Evolutionary conservation across 2,797 vertebrate genomes (phyloP), one percentile per base, ranked within the genome.

Genomic region (Tadarida brasiliensis): DNA sequence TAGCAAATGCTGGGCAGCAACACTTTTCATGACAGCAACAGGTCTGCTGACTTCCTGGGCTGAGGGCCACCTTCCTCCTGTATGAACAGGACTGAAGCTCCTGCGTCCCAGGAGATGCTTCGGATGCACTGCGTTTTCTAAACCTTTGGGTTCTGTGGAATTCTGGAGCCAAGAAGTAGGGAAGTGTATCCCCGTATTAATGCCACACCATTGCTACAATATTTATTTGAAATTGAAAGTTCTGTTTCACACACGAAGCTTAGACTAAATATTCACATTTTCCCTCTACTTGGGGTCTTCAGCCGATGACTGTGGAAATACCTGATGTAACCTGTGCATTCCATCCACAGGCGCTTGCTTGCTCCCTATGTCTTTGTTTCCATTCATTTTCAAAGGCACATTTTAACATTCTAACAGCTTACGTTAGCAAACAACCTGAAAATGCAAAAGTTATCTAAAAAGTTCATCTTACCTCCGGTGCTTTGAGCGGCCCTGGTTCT

Each of bases 401-500:
- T 44, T 44, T 87, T n/a, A 89, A 87, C 77, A 63, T 16, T 28
- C 16, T 11, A 59, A 77, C 91, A 81, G 89, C 77, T 30, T 57
- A 67, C 74, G 39, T 70, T 96, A 70, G 80, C 92, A 94, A 57
- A 56, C 89, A 90, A 94, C 35, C 3, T 1, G 61, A 87, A 87
- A 98, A 97, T 74, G 90, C 65, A 97, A 98, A 96, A 59, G 87
- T 28, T 63, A 91, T 6, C 97, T 20, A 91, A 95, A 54, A 83
- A 94, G 94, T 63, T 86, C 95, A 44, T 91, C 99, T 99, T 99
- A 99, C 99, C 99, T 99, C 99, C 5, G 98, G 98, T 77, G 99
- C 98, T 98, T 99, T 99, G 98, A 99, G 96, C 96, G 98, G 99
- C 96, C 98, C 98, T 1, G 98, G 98, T 97, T 99, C 99, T 99